phyloP scores from a whole-genome alignment of 2,888 invertebrate species.

The Eudemis profundana region DNA sequence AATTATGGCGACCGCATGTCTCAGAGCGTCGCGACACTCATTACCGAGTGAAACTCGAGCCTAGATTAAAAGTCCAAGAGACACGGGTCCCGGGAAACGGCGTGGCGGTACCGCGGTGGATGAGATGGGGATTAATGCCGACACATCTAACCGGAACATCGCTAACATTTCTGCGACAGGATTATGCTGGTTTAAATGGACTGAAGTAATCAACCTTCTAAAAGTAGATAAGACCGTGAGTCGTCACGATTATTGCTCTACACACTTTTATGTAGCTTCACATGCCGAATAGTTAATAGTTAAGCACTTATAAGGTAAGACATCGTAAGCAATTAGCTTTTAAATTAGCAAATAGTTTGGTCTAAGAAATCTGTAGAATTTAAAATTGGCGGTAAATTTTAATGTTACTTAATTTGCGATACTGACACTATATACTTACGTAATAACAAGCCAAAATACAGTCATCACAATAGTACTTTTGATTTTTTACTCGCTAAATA shows the following conservation, averaged over 20 bases:
- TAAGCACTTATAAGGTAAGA: background rate
- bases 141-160: conserved; percentile 47
- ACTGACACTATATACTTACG: too few relatives aligned
- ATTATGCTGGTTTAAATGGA: conserved; percentile 12
- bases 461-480: too few relatives aligned
- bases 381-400: too few relatives aligned
- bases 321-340: too few relatives aligned
- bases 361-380: too few relatives aligned
- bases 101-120: conserved; percentile 53
- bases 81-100: conserved; percentile 63
- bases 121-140: conserved; percentile 62
- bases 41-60: conserved; percentile 79
- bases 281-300: too few relatives aligned
- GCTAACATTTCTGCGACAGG: conserved; percentile 24
- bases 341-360: too few relatives aligned
- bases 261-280: background rate
- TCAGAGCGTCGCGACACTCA: conserved; percentile 82
- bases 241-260: background rate
- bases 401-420: too few relatives aligned
- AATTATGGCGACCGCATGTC: conserved; percentile 85
- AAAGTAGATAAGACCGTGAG: conserved; percentile 12
- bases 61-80: conserved; percentile 80
- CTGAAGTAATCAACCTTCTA: conserved; percentile 21
- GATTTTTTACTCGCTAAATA: too few relatives aligned
- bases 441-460: too few relatives aligned